These are phyloP conservation scores for Urocitellus parryii DNA, from an alignment of 2,113 vertebrate species.

Conservation along the genomic window DNA sequence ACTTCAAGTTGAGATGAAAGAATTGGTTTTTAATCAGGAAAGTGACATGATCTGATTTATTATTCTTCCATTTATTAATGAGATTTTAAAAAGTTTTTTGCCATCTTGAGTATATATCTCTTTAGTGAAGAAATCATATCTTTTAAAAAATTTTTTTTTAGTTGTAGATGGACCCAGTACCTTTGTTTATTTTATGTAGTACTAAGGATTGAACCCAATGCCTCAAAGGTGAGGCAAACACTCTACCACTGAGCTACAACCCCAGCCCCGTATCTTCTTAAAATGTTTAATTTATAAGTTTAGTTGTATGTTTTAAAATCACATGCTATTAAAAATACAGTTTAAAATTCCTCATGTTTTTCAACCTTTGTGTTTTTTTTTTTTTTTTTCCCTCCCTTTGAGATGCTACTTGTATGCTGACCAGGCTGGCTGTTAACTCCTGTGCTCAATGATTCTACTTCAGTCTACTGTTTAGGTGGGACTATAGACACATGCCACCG, in stretches of 20 bases:
- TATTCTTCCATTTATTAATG: background rate
- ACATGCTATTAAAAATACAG: constrained; percentile 2
- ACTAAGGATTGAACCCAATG: too few relatives aligned
- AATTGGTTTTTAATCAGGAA: background rate
- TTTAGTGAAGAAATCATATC: background rate
- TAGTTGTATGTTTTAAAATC: constrained; percentile 37
- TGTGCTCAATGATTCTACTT: background rate
- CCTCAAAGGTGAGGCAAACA: too few relatives aligned
- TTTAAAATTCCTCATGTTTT: background rate
- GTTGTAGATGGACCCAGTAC: too few relatives aligned
- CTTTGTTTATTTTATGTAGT: too few relatives aligned
- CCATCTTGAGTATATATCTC: background rate
- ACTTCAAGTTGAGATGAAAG: constrained; percentile 14
- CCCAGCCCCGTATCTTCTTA: background rate
- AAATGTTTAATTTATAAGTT: constrained; percentile 34
- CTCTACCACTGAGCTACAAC: too few relatives aligned
- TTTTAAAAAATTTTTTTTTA: too few relatives aligned
- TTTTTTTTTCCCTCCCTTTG: background rate
- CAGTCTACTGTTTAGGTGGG: background rate
- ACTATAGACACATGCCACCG: background rate
- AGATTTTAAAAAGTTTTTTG: background rate
- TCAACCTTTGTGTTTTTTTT: background rate
- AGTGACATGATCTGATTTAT: background rate
- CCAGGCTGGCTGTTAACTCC: too few relatives aligned
- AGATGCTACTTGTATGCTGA: too few relatives aligned